phyloP scores from a whole-genome alignment of 2,888 invertebrate genomes.

The Habrosyne pyritoides region DNA sequence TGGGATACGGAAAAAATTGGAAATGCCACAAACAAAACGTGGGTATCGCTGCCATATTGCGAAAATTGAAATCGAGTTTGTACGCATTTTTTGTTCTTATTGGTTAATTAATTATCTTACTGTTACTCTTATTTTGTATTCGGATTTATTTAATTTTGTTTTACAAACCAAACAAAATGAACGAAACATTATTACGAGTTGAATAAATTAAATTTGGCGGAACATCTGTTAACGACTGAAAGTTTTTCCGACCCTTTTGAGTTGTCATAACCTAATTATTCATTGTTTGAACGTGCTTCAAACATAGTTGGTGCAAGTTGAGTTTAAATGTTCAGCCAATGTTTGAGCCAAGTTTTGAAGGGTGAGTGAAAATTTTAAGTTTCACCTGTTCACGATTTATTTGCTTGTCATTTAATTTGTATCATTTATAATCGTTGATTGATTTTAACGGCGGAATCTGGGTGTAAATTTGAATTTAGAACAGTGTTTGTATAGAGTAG shows the following conservation, averaged over 20 bases:
- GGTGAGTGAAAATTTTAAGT: neutral
- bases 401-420: no score
- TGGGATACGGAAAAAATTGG: conserved; percentile 2
- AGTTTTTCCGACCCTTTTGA: conserved; percentile 20
- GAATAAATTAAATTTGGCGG: conserved; percentile 22
- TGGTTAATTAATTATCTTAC: neutral
- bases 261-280: conserved; percentile 24
- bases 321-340: conserved; percentile 2
- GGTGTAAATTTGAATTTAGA: no score
- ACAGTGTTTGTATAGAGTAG: no score
- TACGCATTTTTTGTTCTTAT: neutral
- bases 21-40: neutral
- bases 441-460: no score
- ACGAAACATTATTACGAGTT: conserved; percentile 23
- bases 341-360: neutral
- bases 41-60: neutral
- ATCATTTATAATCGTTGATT: no score
- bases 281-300: conserved; percentile 12
- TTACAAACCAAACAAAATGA: conserved; percentile 16
- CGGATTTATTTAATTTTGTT: conserved; percentile 9
- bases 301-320: conserved; percentile 6
- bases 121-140: neutral
- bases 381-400: neutral
- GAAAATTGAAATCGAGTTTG: conserved; percentile 2
- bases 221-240: conserved; percentile 23